phyloP scores from a whole-genome alignment of 2,797 vertebrate species.

The Antennarius maculatus region DNA sequence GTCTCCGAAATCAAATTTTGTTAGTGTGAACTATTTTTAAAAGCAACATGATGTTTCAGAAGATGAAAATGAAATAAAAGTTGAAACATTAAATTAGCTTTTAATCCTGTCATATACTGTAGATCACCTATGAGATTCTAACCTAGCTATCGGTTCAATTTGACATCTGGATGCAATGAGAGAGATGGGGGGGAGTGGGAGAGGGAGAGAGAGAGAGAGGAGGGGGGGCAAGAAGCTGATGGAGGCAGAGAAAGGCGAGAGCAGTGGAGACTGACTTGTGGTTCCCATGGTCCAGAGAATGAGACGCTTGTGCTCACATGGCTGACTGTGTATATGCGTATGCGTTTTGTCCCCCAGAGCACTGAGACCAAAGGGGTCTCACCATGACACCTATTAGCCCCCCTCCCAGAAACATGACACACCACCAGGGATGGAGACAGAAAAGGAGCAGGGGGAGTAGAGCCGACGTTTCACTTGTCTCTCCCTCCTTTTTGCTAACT shows the following conservation, averaged over 20 bases:
- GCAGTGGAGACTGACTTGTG: slow-evolving; percentile 53
- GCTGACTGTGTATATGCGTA: slow-evolving; percentile 41
- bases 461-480: slow-evolving; percentile 43
- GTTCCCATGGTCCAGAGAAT: slow-evolving; percentile 76
- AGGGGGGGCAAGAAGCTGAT: slow-evolving; percentile 22
- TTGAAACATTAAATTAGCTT: too few relatives aligned
- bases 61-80: too few relatives aligned
- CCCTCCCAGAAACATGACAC: slow-evolving; percentile 74
- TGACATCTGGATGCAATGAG: slow-evolving; percentile 38
- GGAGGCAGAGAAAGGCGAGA: slow-evolving; percentile 62
- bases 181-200: slow-evolving; percentile 34
- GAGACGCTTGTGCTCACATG: slow-evolving; percentile 70
- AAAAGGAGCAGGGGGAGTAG: slow-evolving; percentile 28
- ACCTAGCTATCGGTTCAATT: slow-evolving; percentile 11
- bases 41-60: too few relatives aligned
- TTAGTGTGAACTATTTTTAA: too few relatives aligned
- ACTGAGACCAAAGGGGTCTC: slow-evolving; percentile 78
- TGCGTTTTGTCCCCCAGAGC: slow-evolving; percentile 63
- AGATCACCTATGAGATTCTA: too few relatives aligned
- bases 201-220: slow-evolving; percentile 13
- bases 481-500: slow-evolving; percentile 21
- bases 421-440: slow-evolving; percentile 66
- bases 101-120: too few relatives aligned
- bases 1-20: too few relatives aligned
- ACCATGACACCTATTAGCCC: slow-evolving; percentile 80